These are phyloP conservation scores for Pterocles gutturalis DNA, from an alignment of 2,113 vertebrate species.

Conservation along the genomic window DNA sequence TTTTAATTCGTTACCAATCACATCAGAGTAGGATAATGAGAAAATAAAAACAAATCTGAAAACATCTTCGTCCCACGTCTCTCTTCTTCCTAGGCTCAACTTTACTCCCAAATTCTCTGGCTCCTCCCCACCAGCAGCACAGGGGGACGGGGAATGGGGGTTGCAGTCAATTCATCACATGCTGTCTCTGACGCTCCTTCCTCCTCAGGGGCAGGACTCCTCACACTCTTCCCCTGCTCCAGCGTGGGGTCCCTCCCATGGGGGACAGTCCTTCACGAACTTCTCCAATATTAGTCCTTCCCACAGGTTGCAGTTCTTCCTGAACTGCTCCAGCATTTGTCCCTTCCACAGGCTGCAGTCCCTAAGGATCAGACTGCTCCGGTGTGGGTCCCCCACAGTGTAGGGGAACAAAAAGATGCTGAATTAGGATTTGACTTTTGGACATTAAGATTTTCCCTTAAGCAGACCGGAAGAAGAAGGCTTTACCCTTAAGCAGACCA, in stretches of 20 bases:
- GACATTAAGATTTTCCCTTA: too few species aligned
- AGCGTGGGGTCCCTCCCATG: too few species aligned
- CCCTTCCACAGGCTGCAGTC: rapidly evolving
- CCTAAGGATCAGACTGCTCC: neutral
- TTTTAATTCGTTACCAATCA: neutral
- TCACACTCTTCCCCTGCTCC: too few species aligned
- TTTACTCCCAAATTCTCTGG: neutral
- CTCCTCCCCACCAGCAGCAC: rapidly evolving
- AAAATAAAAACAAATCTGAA: neutral
- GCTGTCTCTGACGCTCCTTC: neutral
- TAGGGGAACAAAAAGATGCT: too few species aligned
- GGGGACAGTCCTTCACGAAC: too few species aligned
- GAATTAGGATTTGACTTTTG: too few species aligned
- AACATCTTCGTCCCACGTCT: neutral
- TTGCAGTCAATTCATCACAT: neutral
- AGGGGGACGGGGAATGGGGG: neutral
- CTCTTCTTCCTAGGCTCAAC: neutral
- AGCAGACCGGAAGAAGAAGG: too few species aligned
- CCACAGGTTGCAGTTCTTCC: too few species aligned
- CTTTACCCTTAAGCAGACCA: too few species aligned
- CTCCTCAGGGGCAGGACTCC: neutral
- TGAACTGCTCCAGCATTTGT: too few species aligned
- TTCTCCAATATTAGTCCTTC: too few species aligned
- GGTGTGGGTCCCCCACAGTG: neutral
- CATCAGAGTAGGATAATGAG: neutral